A percentile compares a stretch with the other conserved stretches of the same genome.
Evolutionary conservation across 1,140 invertebrate genomes (phyloP).

Genomic region (Lepidotrigona ventralis): DNA sequence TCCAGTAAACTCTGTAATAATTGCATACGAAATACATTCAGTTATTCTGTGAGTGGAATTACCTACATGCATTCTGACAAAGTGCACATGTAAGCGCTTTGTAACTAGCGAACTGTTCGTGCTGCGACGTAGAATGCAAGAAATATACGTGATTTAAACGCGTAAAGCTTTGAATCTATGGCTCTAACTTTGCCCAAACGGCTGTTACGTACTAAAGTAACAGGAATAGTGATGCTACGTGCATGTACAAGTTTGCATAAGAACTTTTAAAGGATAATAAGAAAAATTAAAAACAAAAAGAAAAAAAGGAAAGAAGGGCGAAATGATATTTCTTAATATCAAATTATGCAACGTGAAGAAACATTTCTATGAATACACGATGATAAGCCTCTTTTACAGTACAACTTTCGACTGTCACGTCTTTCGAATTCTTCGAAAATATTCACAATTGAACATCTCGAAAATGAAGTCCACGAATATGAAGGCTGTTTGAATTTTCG

Average conservation of each 20-base stretch:
- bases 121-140: neutral
- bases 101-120: slow-evolving; percentile 1
- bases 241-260: neutral
- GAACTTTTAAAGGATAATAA: neutral
- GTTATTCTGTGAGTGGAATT: slow-evolving; percentile 17
- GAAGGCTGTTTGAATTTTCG: neutral
- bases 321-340: neutral
- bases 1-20: slow-evolving; percentile 16
- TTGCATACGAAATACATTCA: slow-evolving; percentile 20
- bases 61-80: slow-evolving; percentile 11
- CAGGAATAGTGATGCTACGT: too few species aligned
- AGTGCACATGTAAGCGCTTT: slow-evolving; percentile 5
- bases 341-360: neutral
- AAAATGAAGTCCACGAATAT: too few species aligned
- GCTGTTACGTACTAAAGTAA: neutral
- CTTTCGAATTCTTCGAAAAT: too few species aligned
- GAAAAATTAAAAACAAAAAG: too few species aligned
- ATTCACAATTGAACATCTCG: too few species aligned
- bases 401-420: too few species aligned
- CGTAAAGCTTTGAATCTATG: neutral
- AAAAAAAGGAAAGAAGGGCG: neutral
- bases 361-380: too few species aligned
- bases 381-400: too few species aligned
- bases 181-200: neutral
- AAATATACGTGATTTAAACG: neutral